Evolutionary conservation across 1,140 invertebrate genomes (phyloP).

Genomic region (Cyclina sinensis): DNA sequence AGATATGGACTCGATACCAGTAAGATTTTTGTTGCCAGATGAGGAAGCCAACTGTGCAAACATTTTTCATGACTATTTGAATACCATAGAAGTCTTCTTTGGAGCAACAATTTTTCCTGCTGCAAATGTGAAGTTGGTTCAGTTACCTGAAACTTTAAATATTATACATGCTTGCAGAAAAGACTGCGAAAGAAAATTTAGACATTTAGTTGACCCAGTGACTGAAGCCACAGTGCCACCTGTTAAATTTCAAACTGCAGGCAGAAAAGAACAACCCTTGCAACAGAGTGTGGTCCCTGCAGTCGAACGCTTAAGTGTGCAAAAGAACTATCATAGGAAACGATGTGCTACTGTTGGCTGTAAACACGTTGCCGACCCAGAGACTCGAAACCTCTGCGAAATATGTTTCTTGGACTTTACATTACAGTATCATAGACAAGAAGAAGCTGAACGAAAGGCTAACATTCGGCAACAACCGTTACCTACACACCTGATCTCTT

Average conservation of each 20-base stretch:
- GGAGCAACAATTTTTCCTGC: constrained; percentile 70
- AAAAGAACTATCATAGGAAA: not conserved
- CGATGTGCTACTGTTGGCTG: constrained; percentile 65
- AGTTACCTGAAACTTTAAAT: constrained; percentile 72
- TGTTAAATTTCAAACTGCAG: not conserved
- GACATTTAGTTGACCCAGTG: not conserved
- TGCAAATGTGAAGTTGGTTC: constrained; percentile 67
- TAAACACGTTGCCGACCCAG: constrained; percentile 73
- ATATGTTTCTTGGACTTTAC: constrained; percentile 76
- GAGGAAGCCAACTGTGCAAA: constrained; percentile 77
- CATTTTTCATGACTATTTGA: constrained; percentile 78
- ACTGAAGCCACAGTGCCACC: not conserved
- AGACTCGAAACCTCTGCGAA: constrained; percentile 69
- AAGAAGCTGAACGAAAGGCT: constrained; percentile 30
- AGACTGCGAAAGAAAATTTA: constrained; percentile 68
- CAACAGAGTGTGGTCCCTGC: not conserved
- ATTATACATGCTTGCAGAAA: constrained; percentile 70
- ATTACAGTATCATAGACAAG: constrained; percentile 56
- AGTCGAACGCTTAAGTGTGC: too few species aligned
- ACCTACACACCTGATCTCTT: not conserved
- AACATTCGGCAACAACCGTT: not conserved
- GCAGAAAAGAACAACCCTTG: not conserved
- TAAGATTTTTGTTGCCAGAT: constrained; percentile 76
- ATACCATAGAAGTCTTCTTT: constrained; percentile 75
- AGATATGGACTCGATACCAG: constrained; percentile 72